Conservation (phyloP, 2,888 invertebrate species). For the Ochropacha duplaris region DNA sequence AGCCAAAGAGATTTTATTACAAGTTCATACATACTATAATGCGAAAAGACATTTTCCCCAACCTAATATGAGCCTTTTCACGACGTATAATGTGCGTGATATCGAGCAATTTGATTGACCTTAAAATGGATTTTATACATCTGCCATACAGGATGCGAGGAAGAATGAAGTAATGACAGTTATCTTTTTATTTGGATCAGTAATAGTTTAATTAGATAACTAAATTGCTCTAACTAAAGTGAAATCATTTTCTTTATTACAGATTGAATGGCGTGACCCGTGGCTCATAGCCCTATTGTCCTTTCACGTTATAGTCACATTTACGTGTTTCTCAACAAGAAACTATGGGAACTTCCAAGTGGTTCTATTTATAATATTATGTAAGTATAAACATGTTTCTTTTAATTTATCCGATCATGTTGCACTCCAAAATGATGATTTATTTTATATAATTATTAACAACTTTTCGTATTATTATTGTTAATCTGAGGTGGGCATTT, state of each 20-base stretch:
- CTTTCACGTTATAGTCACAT: conserved; percentile 90
- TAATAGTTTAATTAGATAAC: not conserved
- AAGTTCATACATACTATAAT: too few species aligned
- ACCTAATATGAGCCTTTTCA: too few species aligned
- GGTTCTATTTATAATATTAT: conserved; percentile 89
- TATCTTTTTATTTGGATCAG: not conserved
- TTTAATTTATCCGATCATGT: not conserved
- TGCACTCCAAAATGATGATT: too few species aligned
- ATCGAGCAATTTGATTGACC: too few species aligned
- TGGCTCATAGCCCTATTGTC: conserved; percentile 91
- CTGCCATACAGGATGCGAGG: not conserved
- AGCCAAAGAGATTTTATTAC: too few species aligned
- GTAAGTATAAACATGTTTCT: conserved; percentile 81
- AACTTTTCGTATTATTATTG: too few species aligned
- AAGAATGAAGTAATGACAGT: not conserved
- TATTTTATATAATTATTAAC: too few species aligned
- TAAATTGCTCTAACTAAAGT: not conserved
- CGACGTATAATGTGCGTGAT: too few species aligned
- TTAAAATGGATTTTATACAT: too few species aligned
- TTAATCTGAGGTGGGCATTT: too few species aligned
- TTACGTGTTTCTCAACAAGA: conserved; percentile 90
- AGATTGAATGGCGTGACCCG: conserved; percentile 96
- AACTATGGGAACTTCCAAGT: conserved; percentile 95
- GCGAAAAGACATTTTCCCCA: too few species aligned
- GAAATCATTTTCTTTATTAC: conserved; percentile 37